Base-by-base conservation (phyloP, 2,113 vertebrate species). In the Pollachius pollachius region DNA sequence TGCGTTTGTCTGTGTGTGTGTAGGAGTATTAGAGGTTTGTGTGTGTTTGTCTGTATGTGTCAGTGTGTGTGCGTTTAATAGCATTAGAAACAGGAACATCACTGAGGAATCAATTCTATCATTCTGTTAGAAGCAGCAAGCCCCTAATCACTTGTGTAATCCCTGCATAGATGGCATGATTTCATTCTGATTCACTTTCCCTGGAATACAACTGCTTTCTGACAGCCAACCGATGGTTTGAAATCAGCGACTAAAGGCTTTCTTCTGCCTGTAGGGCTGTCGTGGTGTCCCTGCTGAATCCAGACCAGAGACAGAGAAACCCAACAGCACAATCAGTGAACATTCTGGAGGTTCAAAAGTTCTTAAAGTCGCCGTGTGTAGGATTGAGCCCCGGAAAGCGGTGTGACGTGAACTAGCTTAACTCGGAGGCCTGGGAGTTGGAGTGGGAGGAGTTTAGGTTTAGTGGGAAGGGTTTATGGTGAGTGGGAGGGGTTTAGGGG, bases 171-270 rank as follows among this genome's bases (percentile, higher is more conserved):
- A 77, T 66, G 37, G 70, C 59, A 69, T 72, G 75, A 76, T 88
- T 85, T 70, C 65, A 65, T 75, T 67, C 69, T 25, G 57, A 69
- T 69, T 69, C 37, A 62, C 71, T 71, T 71, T 70, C 68, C 41
- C 34, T n/a, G n/a, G 66, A 52, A 74, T 76, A 79, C 82, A 64
- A 83, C 82, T 85, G 73, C 76, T 27, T 27, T 75, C 67, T 76
- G 75, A 72, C 27, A 15, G 59, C 54, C 58, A 60, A 4, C n/a
- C 7, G 7, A n/a, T 59, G 74, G 70, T 67, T 84, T 77, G 69
- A 72, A 77, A 64, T 78, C 62, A 18, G 73, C 68, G 67, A 71
- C 80, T 69, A 75, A 68, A 54, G 4, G 52, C 72, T 81, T 80
- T 79, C 41, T 21, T 69, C 54, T 15, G 18, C 52, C 62, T 64